phyloP scores from a whole-genome alignment of 2,888 invertebrate species.

The Tineola bisselliella region DNA sequence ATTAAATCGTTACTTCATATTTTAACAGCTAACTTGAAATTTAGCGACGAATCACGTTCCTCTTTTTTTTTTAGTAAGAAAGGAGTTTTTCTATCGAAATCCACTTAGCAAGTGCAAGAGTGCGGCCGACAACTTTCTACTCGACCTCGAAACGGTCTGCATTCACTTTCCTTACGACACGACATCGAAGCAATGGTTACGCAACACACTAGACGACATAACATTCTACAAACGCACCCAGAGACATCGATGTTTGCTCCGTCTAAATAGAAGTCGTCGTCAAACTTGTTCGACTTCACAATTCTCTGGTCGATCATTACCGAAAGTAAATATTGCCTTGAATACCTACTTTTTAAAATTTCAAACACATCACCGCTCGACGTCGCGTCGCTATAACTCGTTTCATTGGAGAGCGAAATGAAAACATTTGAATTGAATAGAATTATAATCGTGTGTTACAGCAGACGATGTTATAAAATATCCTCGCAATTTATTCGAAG shows the following conservation, averaged over 20 bases:
- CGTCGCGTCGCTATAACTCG: background rate
- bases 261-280: constrained; percentile 19
- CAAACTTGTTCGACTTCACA: constrained; percentile 27
- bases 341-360: constrained; percentile 24
- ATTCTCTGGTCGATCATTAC: constrained; percentile 3
- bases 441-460: constrained; percentile 9
- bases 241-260: constrained; percentile 20
- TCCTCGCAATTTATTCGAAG: constrained; percentile 57
- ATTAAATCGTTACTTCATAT: too few species aligned
- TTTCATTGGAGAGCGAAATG: constrained; percentile 9
- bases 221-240: constrained; percentile 18
- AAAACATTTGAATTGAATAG: background rate
- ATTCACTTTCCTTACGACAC: constrained; percentile 64
- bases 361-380: constrained; percentile 24
- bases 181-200: constrained; percentile 61
- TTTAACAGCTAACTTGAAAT: too few species aligned
- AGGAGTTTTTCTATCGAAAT: background rate
- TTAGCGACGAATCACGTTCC: too few species aligned
- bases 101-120: constrained; percentile 22
- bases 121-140: constrained; percentile 55
- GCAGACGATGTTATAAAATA: constrained; percentile 37
- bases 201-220: constrained; percentile 48
- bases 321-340: constrained; percentile 25
- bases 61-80: background rate
- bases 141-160: constrained; percentile 63